Conservation (phyloP, 2,888 invertebrate genomes). For the Caenorhabditis parvicauda region DNA sequence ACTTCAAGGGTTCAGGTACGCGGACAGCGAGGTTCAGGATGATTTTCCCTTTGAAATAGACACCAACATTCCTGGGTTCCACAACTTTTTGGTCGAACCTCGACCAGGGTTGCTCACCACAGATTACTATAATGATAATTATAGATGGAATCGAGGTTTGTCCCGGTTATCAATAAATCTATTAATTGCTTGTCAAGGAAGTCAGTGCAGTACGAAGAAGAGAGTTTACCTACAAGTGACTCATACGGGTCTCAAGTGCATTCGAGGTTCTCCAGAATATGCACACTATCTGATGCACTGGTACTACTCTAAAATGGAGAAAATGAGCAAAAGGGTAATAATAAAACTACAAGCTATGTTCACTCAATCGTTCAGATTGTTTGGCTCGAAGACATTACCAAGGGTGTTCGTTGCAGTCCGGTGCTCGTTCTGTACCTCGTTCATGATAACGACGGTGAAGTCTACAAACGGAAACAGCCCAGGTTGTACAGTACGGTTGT, state of each 20-base stretch:
- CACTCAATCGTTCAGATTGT: conserved; percentile 21
- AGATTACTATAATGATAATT: conserved; percentile 25
- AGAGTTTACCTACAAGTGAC: conserved; percentile 21
- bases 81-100: conserved; percentile 24
- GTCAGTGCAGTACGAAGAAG: conserved; percentile 25
- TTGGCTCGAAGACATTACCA: conserved; percentile 15
- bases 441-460: conserved; percentile 12
- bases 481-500: conserved; percentile 17
- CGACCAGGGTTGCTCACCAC: conserved; percentile 21
- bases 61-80: conserved; percentile 8
- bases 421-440: conserved; percentile 25
- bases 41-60: conserved; percentile 25
- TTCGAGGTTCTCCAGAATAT: too few relatives aligned
- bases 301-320: conserved; percentile 33
- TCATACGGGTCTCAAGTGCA: too few relatives aligned
- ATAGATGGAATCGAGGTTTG: conserved; percentile 18
- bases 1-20: too few relatives aligned
- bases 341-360: too few relatives aligned
- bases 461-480: conserved; percentile 21
- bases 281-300: conserved; percentile 23
- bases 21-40: conserved; percentile 19
- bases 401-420: conserved; percentile 13
- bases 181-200: conserved; percentile 7
- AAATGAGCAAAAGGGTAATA: conserved; percentile 21
- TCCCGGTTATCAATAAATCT: background rate